These are phyloP conservation scores for Desoria tigrina DNA, from an alignment of 2,888 invertebrate species.

Conservation along the genomic window DNA sequence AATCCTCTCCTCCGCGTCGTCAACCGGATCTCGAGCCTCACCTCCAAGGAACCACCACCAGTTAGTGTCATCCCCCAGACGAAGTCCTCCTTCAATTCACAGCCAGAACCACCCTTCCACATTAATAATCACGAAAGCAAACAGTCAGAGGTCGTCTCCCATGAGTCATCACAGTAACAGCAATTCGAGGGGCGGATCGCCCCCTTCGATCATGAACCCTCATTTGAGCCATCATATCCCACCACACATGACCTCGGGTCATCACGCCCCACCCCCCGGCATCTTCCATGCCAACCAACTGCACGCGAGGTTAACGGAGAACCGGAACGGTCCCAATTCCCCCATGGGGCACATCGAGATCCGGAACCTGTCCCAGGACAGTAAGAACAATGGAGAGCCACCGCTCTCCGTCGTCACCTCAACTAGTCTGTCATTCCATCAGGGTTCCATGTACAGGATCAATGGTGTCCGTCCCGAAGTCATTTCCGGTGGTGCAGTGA, in stretches of 20 bases:
- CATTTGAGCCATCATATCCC: constrained; percentile 41
- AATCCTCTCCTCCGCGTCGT: constrained; percentile 42
- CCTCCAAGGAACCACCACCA: constrained; percentile 29
- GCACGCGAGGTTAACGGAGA: constrained; percentile 47
- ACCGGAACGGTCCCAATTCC: constrained; percentile 25
- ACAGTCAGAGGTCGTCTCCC: constrained; percentile 40
- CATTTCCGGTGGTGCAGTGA: constrained; percentile 64
- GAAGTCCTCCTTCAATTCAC: constrained; percentile 25
- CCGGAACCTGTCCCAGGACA: constrained; percentile 29
- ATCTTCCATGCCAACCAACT: constrained; percentile 45
- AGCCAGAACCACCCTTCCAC: constrained; percentile 32
- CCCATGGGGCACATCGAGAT: constrained; percentile 29
- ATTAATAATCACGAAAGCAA: constrained; percentile 46
- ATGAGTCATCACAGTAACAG: constrained; percentile 34
- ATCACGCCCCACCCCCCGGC: constrained; percentile 29
- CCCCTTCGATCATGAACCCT: constrained; percentile 32
- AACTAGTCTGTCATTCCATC: constrained; percentile 54
- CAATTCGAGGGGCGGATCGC: constrained; percentile 33
- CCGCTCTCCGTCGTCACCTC: constrained; percentile 53
- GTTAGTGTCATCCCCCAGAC: constrained; percentile 27
- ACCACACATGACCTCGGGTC: constrained; percentile 30
- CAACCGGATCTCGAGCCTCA: constrained; percentile 33
- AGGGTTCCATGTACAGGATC: constrained; percentile 59
- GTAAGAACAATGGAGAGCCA: constrained; percentile 28
- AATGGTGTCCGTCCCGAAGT: constrained; percentile 82